Evolutionary conservation across 2,797 vertebrate species (phyloP).

Genomic region (Ara ararauna): DNA sequence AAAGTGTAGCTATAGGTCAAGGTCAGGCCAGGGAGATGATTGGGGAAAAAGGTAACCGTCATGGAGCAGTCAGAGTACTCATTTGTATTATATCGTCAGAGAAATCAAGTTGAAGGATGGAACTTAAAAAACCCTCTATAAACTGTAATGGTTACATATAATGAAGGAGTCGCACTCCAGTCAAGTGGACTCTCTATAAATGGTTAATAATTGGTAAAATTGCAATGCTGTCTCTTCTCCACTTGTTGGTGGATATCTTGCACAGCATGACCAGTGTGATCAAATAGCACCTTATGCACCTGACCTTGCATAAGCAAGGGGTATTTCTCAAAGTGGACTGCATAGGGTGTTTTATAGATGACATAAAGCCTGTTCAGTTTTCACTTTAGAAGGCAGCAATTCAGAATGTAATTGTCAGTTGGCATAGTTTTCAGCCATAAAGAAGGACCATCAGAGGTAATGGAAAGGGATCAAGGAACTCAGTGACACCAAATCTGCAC

Average conservation of each 20-base stretch:
- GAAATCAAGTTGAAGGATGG: background rate
- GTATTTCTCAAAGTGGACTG: background rate
- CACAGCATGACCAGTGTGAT: background rate
- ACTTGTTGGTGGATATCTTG: rapidly evolving
- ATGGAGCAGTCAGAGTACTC: background rate
- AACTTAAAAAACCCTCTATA: background rate
- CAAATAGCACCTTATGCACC: background rate
- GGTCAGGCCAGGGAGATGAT: slow-evolving; percentile 68
- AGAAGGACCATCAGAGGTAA: background rate
- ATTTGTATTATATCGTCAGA: background rate
- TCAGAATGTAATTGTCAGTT: slow-evolving; percentile 15
- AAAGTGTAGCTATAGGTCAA: slow-evolving; percentile 77
- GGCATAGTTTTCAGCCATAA: background rate
- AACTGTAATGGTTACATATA: background rate
- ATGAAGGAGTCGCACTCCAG: background rate
- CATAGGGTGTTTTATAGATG: background rate
- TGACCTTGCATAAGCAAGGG: background rate
- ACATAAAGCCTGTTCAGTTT: background rate
- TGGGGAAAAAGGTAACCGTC: slow-evolving; percentile 19
- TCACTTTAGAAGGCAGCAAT: slow-evolving; percentile 14
- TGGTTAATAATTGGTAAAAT: background rate
- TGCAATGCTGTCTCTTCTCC: background rate
- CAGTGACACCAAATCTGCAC: background rate
- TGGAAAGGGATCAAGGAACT: background rate
- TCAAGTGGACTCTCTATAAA: background rate